These are phyloP conservation scores for Pachypanchax playfairii DNA, from an alignment of 2,113 vertebrate species.

Conservation along the genomic window DNA sequence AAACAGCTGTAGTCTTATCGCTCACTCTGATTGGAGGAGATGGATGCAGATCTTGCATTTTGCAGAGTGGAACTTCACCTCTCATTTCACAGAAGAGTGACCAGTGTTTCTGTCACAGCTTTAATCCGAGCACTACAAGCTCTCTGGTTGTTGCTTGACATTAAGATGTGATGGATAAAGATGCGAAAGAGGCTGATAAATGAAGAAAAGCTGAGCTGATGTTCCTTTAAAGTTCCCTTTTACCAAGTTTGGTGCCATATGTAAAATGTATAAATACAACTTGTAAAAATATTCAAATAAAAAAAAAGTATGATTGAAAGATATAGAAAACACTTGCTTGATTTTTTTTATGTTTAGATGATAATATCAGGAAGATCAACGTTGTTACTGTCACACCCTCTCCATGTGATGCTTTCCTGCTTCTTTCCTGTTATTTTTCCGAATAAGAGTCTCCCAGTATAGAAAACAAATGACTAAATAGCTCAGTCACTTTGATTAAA, in stretches of 20 bases:
- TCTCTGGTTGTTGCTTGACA: no score
- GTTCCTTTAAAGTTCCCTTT: no score
- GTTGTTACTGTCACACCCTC: slow-evolving; percentile 45
- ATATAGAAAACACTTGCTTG: no score
- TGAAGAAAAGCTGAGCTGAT: slow-evolving; percentile 25
- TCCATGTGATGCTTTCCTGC: slow-evolving; percentile 57
- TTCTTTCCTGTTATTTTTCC: slow-evolving; percentile 35
- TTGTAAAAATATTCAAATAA: no score
- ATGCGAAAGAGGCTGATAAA: slow-evolving; percentile 34
- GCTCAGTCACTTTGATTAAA: no score
- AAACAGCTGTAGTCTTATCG: slow-evolving; percentile 65
- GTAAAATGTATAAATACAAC: no score
- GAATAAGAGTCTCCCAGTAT: neutral
- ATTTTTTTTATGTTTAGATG: slow-evolving; percentile 3
- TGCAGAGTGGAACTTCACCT: slow-evolving; percentile 54
- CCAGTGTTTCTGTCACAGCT: slow-evolving; percentile 33
- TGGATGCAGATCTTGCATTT: slow-evolving; percentile 57
- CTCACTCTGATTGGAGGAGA: slow-evolving; percentile 38
- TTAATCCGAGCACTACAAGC: slow-evolving; percentile 56
- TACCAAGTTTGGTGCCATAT: no score
- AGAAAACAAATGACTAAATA: slow-evolving; percentile 23
- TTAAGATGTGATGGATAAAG: slow-evolving; percentile 45
- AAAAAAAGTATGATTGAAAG: no score
- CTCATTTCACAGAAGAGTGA: slow-evolving; percentile 73
- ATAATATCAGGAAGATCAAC: slow-evolving; percentile 65